Percentiles rank a stretch among this genome's conserved stretches.
These are phyloP conservation scores for Idaea aversata DNA, from an alignment of 2,888 invertebrate species.

Conservation along the genomic window DNA sequence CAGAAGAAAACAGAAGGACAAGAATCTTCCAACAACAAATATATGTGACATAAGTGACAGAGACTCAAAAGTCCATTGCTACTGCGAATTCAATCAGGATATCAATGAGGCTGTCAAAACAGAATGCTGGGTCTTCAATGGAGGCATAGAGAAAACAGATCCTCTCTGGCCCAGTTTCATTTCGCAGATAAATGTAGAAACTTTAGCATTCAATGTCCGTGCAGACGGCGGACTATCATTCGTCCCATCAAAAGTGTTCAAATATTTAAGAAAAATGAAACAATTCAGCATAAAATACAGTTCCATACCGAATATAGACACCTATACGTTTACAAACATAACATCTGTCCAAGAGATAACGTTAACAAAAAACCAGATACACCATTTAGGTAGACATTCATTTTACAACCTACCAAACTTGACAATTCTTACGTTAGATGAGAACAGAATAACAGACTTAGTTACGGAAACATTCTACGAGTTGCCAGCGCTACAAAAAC, in stretches of 20 bases:
- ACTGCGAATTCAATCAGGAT: constrained; percentile 81
- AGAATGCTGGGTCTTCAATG: constrained; percentile 88
- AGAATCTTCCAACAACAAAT: constrained; percentile 61
- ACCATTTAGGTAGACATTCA: constrained; percentile 82
- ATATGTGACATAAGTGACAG: constrained; percentile 80
- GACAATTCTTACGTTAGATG: constrained; percentile 84
- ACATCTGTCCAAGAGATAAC: constrained; percentile 84
- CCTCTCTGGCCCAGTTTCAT: constrained; percentile 86
- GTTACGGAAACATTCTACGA: constrained; percentile 87
- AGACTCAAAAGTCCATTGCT: constrained; percentile 83
- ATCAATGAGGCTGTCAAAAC: constrained; percentile 83
- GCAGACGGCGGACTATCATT: constrained; percentile 85
- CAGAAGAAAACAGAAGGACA: constrained; percentile 69
- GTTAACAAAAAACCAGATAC: constrained; percentile 85
- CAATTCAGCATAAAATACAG: constrained; percentile 86
- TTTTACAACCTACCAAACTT: constrained; percentile 87
- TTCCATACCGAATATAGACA: constrained; percentile 84
- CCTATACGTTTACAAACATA: constrained; percentile 88
- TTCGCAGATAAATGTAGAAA: constrained; percentile 85
- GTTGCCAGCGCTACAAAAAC: constrained; percentile 84
- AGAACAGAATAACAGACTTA: constrained; percentile 87
- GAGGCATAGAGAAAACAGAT: constrained; percentile 83
- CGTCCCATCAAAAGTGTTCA: constrained; percentile 86
- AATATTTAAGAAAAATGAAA: constrained; percentile 83
- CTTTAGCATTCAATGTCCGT: constrained; percentile 85